Percentiles rank a stretch among this genome's conserved stretches.
phyloP scores from a whole-genome alignment of 2,888 invertebrate species.

The Apamea anceps region DNA sequence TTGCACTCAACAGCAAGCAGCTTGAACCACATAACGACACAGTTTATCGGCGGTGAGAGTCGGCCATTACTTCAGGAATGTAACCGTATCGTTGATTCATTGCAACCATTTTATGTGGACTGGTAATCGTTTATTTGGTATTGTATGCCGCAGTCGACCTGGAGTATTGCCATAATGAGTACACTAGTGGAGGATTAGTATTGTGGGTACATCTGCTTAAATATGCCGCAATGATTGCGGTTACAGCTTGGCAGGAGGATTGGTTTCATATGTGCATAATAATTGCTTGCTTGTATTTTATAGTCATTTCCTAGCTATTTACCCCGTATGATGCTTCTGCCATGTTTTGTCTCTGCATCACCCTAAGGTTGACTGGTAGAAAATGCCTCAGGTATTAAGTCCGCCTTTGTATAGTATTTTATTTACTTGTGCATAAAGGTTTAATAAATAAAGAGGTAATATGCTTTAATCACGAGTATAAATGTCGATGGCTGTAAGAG shows the following conservation, averaged over 20 bases:
- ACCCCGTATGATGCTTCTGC: too few relatives aligned
- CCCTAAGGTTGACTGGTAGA: too few relatives aligned
- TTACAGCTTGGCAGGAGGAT: neutral
- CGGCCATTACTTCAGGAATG: constrained; percentile 37
- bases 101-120: neutral
- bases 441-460: too few relatives aligned
- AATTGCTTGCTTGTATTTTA: too few relatives aligned
- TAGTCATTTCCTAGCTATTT: too few relatives aligned
- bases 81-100: constrained; percentile 22
- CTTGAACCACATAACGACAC: neutral
- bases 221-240: neutral
- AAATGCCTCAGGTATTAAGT: too few relatives aligned
- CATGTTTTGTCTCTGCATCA: too few relatives aligned
- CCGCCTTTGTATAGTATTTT: too few relatives aligned
- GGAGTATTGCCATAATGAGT: constrained; percentile 33
- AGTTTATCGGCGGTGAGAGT: constrained; percentile 24
- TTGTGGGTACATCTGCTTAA: constrained; percentile 4
- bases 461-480: too few relatives aligned
- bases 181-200: neutral
- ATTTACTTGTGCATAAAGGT: too few relatives aligned
- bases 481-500: too few relatives aligned
- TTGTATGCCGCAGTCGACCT: constrained; percentile 8
- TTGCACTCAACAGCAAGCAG: neutral
- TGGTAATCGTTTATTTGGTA: constrained; percentile 18
- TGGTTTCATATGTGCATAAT: neutral